Evolutionary conservation across 1,140 invertebrate species (phyloP), one percentile per base, ranked within the genome.

Genomic region (Temnothorax longispinosus): DNA sequence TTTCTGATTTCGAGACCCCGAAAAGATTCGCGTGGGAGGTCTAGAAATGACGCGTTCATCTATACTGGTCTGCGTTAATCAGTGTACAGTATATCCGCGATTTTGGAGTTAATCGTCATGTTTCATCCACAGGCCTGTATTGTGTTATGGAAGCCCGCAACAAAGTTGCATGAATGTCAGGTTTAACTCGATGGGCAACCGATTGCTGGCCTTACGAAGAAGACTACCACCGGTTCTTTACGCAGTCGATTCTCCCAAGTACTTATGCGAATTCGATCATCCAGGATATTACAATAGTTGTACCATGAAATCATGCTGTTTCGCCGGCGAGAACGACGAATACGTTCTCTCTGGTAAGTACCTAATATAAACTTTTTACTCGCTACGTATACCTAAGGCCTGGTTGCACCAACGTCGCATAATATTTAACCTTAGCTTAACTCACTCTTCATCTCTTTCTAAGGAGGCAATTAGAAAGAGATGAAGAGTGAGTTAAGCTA

Each of bases 271-370:
- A 94, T 99, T 99, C 94, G 98, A 99, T 94, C 98, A 99, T 94
- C 96, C 97, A 38, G 98, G 98, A 82, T 99, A 99, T 94, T 99
- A 98, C 90, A 99, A 99, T 94, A 99, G 98, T 1, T 99, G 98
- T 94, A 99, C 99, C 0, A 99, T 99, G 98, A 99, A 99, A 95
- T 99, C 98, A 85, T 99, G 98, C 92, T 98, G 97, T 72, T 99
- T 99, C 96, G 98, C 98, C n/a, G 99, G 98, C 0, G 97, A 97
- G 7, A 96, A 97, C 60, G 98, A 99, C 93, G 97, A 99, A 96
- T 99, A 97, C 94, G 97, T 99, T 65, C 94, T 99, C 18, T 99
- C 98, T 5, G 97, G 97, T 87, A 92, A 81, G n/a, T 77, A 50
- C 5, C 2, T 47, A 35, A 64, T 18, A 35, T 5, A 80, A 35